Percentiles rank a stretch among this genome's conserved stretches.
Evolutionary conservation across 2,888 invertebrate genomes (phyloP).

Genomic region (Cinara cedri): DNA sequence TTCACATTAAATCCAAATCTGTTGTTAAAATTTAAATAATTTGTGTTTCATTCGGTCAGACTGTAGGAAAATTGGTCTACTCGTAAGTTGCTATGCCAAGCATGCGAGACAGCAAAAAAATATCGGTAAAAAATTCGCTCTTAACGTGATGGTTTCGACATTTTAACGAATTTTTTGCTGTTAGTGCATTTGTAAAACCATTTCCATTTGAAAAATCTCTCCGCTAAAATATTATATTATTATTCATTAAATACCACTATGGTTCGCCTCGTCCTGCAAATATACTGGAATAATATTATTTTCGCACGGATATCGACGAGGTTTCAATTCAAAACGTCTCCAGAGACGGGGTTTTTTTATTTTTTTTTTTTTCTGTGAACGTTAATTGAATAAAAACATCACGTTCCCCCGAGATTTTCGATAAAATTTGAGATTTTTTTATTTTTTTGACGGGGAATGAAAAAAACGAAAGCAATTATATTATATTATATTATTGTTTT

Average conservation of each 20-base stretch:
- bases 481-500: slow-evolving; percentile 51
- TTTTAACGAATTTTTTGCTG: neutral
- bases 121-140: too few species aligned
- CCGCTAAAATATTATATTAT: neutral
- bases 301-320: neutral
- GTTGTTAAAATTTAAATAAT: too few species aligned
- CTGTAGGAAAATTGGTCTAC: too few species aligned
- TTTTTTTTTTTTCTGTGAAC: neutral
- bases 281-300: neutral
- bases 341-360: neutral
- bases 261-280: neutral
- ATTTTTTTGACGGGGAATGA: neutral
- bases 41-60: too few species aligned
- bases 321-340: neutral
- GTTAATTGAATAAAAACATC: slow-evolving; percentile 51
- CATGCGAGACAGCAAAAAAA: too few species aligned
- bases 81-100: too few species aligned
- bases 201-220: neutral
- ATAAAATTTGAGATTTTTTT: slow-evolving; percentile 31
- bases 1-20: too few species aligned
- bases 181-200: neutral
- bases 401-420: slow-evolving; percentile 45
- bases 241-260: slow-evolving; percentile 1
- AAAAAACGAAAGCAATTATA: slow-evolving; percentile 45
- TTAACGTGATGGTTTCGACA: too few species aligned